phyloP scores from a whole-genome alignment of 1,140 invertebrate species.

The Theocolax elegans region DNA sequence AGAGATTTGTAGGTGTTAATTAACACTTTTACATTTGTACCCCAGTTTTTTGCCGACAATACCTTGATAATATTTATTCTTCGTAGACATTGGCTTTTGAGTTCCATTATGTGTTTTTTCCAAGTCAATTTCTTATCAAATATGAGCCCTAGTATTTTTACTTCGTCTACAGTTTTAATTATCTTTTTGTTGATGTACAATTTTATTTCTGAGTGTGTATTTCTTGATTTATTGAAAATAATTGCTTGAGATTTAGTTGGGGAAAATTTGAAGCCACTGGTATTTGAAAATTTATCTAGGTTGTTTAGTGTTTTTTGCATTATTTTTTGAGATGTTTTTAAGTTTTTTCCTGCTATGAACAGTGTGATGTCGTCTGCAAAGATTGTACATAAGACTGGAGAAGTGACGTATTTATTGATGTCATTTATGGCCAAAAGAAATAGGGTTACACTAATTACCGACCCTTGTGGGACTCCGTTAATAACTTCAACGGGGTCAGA shows the following conservation, averaged over 20 bases:
- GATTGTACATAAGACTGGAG: neutral
- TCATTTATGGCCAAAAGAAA: conserved; percentile 6
- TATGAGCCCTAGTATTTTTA: neutral
- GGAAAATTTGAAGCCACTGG: neutral
- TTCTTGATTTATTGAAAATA: neutral
- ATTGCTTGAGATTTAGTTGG: neutral
- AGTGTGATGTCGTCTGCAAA: neutral
- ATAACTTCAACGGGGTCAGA: neutral
- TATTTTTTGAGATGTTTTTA: neutral
- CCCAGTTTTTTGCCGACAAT: neutral
- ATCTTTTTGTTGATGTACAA: neutral
- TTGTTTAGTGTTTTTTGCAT: neutral
- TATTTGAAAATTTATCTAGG: neutral
- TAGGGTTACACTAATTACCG: neutral
- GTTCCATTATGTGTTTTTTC: neutral
- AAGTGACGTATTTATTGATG: too few species aligned
- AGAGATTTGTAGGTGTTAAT: neutral
- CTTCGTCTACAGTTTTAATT: neutral
- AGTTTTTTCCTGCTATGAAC: neutral
- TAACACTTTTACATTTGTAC: neutral
- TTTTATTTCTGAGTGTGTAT: too few species aligned
- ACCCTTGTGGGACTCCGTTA: neutral
- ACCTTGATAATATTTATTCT: neutral
- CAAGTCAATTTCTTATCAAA: neutral
- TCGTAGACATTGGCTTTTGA: neutral